Conservation (phyloP, 2,113 vertebrate genomes). For the Orcinus orca region DNA sequence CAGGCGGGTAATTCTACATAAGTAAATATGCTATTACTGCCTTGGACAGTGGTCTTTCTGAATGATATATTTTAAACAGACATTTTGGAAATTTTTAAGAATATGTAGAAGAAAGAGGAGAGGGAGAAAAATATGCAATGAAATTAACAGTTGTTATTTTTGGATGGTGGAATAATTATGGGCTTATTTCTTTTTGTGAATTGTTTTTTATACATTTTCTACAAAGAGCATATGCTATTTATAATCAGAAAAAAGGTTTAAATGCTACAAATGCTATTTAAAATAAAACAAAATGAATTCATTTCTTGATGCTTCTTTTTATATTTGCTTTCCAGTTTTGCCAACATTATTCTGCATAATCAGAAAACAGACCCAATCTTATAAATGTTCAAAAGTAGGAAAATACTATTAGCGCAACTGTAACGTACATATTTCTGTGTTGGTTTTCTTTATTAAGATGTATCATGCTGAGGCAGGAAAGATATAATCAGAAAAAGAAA, state of each 20-base stretch:
- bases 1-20: not conserved
- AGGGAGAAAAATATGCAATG: not conserved
- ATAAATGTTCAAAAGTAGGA: not conserved
- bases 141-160: not conserved
- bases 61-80: not conserved
- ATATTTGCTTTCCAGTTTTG: constrained; percentile 12
- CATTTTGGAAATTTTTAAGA: not conserved
- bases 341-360: not conserved
- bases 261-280: not conserved
- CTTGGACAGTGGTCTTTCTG: not conserved
- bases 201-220: not conserved
- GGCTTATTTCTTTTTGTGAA: not conserved
- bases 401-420: not conserved
- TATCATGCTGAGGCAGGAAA: constrained; percentile 20
- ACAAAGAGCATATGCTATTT: not conserved
- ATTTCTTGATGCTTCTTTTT: not conserved
- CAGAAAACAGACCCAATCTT: not conserved
- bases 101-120: not conserved
- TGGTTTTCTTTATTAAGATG: constrained; percentile 14
- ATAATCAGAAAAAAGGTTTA: not conserved
- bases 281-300: constrained; percentile 25
- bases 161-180: not conserved
- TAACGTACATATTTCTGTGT: not conserved
- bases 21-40: not conserved
- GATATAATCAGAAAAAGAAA: not conserved